Conservation (phyloP, 2,797 vertebrate species). For the Nothura maculosa region DNA sequence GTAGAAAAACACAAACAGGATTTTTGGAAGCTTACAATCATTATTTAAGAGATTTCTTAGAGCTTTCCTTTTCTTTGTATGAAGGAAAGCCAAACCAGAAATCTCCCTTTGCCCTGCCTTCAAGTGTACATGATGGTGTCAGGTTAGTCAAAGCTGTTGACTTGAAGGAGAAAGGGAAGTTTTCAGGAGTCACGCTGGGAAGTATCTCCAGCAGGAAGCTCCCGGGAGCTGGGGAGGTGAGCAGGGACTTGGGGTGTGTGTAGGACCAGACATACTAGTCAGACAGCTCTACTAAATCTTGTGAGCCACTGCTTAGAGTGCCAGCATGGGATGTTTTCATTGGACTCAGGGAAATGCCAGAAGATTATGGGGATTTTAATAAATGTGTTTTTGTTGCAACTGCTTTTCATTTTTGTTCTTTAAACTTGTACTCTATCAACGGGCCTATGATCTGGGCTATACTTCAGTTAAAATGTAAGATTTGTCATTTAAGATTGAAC, state of each 20-base stretch:
- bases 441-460: background rate
- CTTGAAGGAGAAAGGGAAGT: background rate
- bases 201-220: background rate
- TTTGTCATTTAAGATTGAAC: background rate
- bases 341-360: background rate
- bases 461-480: background rate
- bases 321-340: background rate
- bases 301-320: background rate
- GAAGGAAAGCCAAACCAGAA: background rate
- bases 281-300: too few relatives aligned
- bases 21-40: background rate
- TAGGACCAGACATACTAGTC: background rate
- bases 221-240: background rate
- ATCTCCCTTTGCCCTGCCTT: background rate
- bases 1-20: background rate
- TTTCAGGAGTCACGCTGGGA: background rate
- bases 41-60: background rate
- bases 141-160: background rate
- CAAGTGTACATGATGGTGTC: background rate
- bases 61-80: background rate
- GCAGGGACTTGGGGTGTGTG: background rate
- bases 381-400: background rate
- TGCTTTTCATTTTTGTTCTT: background rate
- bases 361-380: background rate
- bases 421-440: background rate